phyloP scores from a whole-genome alignment of 2,888 invertebrate species.

The Lottia gigantea region DNA sequence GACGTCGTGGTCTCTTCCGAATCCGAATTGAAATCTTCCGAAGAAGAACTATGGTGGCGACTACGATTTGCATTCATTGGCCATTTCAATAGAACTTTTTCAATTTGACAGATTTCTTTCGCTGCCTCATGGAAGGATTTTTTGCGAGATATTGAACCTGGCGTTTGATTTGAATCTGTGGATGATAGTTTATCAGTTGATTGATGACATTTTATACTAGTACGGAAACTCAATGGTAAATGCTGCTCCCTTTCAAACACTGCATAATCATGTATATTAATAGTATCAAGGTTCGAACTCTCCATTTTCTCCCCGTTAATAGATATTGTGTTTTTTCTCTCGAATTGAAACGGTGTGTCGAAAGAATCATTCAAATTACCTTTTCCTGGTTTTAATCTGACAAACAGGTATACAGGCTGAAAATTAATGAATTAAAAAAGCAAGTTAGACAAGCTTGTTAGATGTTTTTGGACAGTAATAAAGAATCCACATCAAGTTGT shows the following conservation, averaged over 20 bases:
- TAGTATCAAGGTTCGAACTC: constrained; percentile 37
- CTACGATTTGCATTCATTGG: constrained; percentile 38
- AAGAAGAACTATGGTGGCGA: constrained; percentile 60
- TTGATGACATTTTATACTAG: constrained; percentile 37
- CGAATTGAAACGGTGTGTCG: constrained; percentile 12
- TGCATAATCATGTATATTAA: constrained; percentile 66
- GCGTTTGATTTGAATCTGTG: background rate
- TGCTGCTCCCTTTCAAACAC: constrained; percentile 60
- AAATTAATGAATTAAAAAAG: constrained; percentile 26
- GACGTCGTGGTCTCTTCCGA: constrained; percentile 18
- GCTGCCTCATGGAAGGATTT: constrained; percentile 59
- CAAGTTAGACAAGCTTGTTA: no score
- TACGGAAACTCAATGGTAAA: constrained; percentile 51
- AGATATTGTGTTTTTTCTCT: constrained; percentile 44
- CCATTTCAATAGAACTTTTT: constrained; percentile 56
- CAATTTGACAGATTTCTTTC: constrained; percentile 47
- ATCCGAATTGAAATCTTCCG: constrained; percentile 46
- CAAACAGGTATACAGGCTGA: constrained; percentile 63
- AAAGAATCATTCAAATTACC: constrained; percentile 46
- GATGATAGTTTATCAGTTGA: constrained; percentile 14
- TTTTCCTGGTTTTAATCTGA: constrained; percentile 61
- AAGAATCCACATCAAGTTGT: no score
- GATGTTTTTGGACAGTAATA: no score
- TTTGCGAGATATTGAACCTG: constrained; percentile 26
- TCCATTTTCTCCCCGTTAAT: constrained; percentile 63